Percentiles rank a stretch among this genome's conserved stretches.
These are phyloP conservation scores for Notothenia coriiceps DNA, from an alignment of 2,113 vertebrate species.

Conservation along the genomic window DNA sequence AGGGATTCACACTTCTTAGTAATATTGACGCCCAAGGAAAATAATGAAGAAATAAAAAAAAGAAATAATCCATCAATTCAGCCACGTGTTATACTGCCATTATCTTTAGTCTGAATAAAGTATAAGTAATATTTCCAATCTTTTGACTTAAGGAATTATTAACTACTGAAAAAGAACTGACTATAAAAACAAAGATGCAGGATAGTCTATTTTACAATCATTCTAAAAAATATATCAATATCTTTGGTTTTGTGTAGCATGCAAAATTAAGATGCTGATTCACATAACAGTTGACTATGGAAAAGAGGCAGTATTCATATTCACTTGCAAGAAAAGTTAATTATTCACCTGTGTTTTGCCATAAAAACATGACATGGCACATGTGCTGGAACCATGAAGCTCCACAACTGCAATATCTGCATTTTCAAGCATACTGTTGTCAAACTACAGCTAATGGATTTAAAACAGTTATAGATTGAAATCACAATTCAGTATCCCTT, in stretches of 20 bases:
- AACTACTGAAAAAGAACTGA: constrained; percentile 54
- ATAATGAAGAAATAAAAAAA: constrained; percentile 58
- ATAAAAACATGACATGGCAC: constrained; percentile 11
- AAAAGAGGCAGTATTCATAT: constrained; percentile 87
- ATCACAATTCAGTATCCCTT: not conserved
- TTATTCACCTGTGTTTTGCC: not conserved
- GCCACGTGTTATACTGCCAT: constrained; percentile 86
- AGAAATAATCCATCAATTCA: constrained; percentile 88
- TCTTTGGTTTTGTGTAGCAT: constrained; percentile 81
- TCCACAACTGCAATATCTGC: constrained; percentile 1
- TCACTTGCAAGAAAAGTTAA: constrained; percentile 50
- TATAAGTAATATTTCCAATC: constrained; percentile 76
- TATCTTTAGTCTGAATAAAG: constrained; percentile 34
- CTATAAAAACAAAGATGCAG: constrained; percentile 57
- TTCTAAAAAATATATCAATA: constrained; percentile 59
- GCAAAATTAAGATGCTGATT: constrained; percentile 82
- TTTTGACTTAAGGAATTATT: constrained; percentile 55
- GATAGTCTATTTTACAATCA: constrained; percentile 60
- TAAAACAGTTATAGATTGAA: not conserved
- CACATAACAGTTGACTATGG: constrained; percentile 75
- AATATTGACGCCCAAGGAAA: constrained; percentile 94
- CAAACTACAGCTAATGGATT: constrained; percentile 1
- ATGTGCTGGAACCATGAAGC: not conserved
- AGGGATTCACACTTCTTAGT: constrained; percentile 99
- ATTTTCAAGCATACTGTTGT: constrained; percentile 9